Base-by-base conservation (phyloP, 2,113 vertebrate genomes). In the Callipepla squamata region DNA sequence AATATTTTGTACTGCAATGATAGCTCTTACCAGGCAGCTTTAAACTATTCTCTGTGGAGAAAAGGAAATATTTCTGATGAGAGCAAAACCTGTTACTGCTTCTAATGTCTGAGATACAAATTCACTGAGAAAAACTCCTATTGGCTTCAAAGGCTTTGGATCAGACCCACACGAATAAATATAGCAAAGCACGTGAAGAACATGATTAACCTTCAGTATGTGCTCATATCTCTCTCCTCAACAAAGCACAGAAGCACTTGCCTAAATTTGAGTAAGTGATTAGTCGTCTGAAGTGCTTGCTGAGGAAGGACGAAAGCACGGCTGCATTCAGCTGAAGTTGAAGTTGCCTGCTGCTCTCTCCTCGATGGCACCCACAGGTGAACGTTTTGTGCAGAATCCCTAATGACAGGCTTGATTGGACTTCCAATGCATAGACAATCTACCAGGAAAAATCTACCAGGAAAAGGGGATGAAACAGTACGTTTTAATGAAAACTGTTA, bases 181-280 rank as follows among this genome's bases (percentile, higher is more conserved):
- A 82, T 81, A 89, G 78, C n/a, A 70, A 85, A 92, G 79, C 72
- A 5, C n/a, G 22, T 77, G 89, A 87, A 95, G 94, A 89, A 36
- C 75, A 59, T 77, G 84, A 93, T 96, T 95, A 96, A 93, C 89
- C 85, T 96, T 91, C 91, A 93, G 87, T 77, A 92, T 47, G 55
- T 70, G 84, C 87, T 94, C 67, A 44, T 38, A 58, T 93, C 80
- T 25, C 78, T 82, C 86, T 89, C 42, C 87, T 94, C 84, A 87
- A 85, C 87, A 87, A 82, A 85, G 87, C 80, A 63, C 21, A 1
- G 76, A 81, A 94, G 78, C 84, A 91, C 81, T 92, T 91, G 67
- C 91, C 80, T 84, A 80, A 91, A 85, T 63, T 73, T 73, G 70
- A 93, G 78, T 86, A 58, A 92, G 83, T 94, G 96, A 96, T 95